These are phyloP conservation scores for Philaethria dido DNA, from an alignment of 2,888 invertebrate species.

Conservation along the genomic window DNA sequence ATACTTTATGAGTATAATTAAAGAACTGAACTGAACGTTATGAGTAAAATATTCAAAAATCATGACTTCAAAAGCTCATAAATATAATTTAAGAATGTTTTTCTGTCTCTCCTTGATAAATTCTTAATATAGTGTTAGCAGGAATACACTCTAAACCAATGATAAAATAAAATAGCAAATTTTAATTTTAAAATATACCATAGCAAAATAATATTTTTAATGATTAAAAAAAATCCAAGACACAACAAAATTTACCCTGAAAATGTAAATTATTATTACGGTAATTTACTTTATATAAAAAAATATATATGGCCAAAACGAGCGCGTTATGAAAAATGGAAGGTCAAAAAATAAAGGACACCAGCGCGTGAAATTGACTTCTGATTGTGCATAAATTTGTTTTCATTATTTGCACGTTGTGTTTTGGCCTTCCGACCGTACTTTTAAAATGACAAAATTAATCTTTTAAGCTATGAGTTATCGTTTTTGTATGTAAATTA, in stretches of 20 bases:
- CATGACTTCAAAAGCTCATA: no score
- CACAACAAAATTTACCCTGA: background rate
- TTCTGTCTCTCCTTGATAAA: no score
- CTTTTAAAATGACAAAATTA: background rate
- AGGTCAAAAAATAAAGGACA: slow-evolving; percentile 17
- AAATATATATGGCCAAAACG: background rate
- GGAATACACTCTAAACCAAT: no score
- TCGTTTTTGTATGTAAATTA: background rate
- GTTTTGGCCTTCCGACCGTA: background rate
- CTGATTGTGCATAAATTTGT: slow-evolving; percentile 25
- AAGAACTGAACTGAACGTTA: no score
- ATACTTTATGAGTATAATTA: no score
- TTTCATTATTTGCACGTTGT: slow-evolving; percentile 13
- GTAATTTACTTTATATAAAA: background rate
- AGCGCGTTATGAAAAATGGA: background rate
- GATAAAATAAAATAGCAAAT: no score
- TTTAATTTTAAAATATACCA: no score
- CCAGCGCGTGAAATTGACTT: slow-evolving; percentile 25
- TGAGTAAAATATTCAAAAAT: no score
- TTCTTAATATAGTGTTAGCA: no score
- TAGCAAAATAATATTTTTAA: no score
- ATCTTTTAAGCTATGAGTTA: background rate
- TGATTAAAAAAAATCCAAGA: background rate
- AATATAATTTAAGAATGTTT: no score
- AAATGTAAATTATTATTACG: background rate